Evolutionary conservation across 1,140 invertebrate genomes (phyloP), one percentile per base, ranked within the genome.

Genomic region (Drosophila pruinosa): DNA sequence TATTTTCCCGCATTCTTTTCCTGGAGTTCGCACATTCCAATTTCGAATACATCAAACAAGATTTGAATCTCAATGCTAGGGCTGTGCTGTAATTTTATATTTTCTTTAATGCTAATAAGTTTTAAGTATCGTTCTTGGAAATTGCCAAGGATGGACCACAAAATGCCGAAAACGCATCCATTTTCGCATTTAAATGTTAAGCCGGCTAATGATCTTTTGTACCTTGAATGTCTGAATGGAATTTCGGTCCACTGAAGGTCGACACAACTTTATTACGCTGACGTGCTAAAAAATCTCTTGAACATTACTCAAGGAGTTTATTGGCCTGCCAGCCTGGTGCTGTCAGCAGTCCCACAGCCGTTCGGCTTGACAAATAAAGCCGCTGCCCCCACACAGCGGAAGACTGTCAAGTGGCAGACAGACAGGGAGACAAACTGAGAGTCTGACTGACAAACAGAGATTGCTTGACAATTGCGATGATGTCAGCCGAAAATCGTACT

Each of bases 241-340:
- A 58, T 62, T 21, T 26, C 62, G 14, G 38, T 24, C 61, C 24
- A 24, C 36, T 31, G 41, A 48, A 36, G 67, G 68, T 34, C 22
- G 31, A 19, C 68, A 75, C 65, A 78, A 81, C 82, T 81, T 81
- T 86, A 88, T 86, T 86, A 86, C 82, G 82, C 82, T 78, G 81
- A 86, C 78, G 65, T 64, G 82, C 58, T 82, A 74, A 86, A 86
- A 86, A 78, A 81, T 88, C 78, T 65, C 26, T 56, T 57, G 67
- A 69, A 69, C 81, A 88, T 86, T 88, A 86, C 78, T 86, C 82
- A 86, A 78, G 70, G 58, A 85, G 78, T 86, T 86, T 86, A 88
- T 83, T 82, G 77, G 79, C 64, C 75, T 73, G 61, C 41, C 56
- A 54, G 48, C 36, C 64, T 62, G 50, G 41, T 19, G 58, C 73